Base-by-base conservation (phyloP, 2,113 vertebrate species). In the Channa maculata region DNA sequence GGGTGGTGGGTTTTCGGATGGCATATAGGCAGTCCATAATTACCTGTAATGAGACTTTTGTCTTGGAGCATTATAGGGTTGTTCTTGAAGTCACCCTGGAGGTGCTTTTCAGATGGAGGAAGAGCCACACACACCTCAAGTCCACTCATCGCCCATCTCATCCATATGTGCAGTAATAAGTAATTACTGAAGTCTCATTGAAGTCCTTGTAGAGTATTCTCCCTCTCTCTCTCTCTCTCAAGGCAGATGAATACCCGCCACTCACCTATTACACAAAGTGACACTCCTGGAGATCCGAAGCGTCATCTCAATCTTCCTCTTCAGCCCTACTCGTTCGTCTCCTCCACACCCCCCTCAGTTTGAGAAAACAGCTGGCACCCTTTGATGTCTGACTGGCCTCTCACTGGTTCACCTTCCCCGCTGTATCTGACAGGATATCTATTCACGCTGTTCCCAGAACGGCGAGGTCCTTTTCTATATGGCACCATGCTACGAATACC, bases 121-220 rank as follows among this genome's bases (percentile, higher is more conserved):
- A 83, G 84, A 88, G 90, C 92, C 44, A 79, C 84, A 55, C 63
- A 14, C 73, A 58, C 68, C 82, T 87, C 85, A 94, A 96, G 95
- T 94, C 94, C 94, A 88, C 93, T 95, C 92, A 64, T 84, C 86
- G 87, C 77, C 74, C 92, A 92, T 82, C 86, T 94, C 94, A 91
- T 93, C 91, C 94, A 92, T 94, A 91, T 95, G 95, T 95, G 94
- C 90, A 94, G 93, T 97, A 98, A 98, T 98, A 98, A 95, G 94
- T 98, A 98, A 98, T 98, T 98, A 95, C 92, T 92, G 92, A 94
- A 95, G 93, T 95, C 96, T 94, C 94, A 97, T 97, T 98, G 95
- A 98, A 96, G 96, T 96, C 94, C 95, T 93, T 95, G 96, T 95
- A 96, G 81, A 89, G 78, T 75, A 79, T 86, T 87, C 88, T 80